Evolutionary conservation across 2,113 vertebrate genomes (phyloP).

Genomic region (Onychostoma macrolepis): DNA sequence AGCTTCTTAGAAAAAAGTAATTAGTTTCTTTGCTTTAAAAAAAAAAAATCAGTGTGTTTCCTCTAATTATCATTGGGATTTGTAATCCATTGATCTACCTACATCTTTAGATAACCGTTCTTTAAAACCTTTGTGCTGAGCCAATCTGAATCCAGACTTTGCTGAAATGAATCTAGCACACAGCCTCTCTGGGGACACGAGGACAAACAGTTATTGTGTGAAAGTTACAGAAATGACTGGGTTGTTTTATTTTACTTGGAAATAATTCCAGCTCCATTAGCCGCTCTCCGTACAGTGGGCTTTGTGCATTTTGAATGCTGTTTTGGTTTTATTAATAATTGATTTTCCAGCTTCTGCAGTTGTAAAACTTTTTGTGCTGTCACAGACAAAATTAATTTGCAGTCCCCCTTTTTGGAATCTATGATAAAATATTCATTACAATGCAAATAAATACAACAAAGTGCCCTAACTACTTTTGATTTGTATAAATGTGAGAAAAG

Average conservation of each 20-base stretch:
- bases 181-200: conserved; percentile 39
- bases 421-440: not conserved
- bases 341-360: conserved; percentile 7
- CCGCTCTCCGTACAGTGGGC: not conserved
- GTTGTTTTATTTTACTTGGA: not conserved
- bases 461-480: not conserved
- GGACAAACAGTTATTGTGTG: conserved; percentile 4
- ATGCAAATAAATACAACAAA: conserved; percentile 22
- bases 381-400: conserved; percentile 17
- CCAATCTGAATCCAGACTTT: conserved; percentile 13
- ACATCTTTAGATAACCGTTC: conserved; percentile 5
- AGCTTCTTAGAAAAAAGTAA: conserved; percentile 14
- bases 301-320: not conserved
- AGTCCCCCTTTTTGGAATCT: not conserved
- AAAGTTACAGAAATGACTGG: not conserved
- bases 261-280: conserved; percentile 11
- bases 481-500: conserved; percentile 1
- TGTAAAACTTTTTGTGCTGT: conserved; percentile 1
- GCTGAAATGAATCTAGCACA: conserved; percentile 17
- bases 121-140: not conserved
- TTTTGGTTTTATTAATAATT: conserved; percentile 44
- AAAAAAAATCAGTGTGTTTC: not conserved
- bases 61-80: conserved; percentile 18
- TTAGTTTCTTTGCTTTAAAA: conserved; percentile 18
- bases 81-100: conserved; percentile 14